Percentiles rank a stretch among this genome's conserved stretches.
These are phyloP conservation scores for Tyrophagus putrescentiae DNA, from an alignment of 1,140 invertebrate species.

Conservation along the genomic window DNA sequence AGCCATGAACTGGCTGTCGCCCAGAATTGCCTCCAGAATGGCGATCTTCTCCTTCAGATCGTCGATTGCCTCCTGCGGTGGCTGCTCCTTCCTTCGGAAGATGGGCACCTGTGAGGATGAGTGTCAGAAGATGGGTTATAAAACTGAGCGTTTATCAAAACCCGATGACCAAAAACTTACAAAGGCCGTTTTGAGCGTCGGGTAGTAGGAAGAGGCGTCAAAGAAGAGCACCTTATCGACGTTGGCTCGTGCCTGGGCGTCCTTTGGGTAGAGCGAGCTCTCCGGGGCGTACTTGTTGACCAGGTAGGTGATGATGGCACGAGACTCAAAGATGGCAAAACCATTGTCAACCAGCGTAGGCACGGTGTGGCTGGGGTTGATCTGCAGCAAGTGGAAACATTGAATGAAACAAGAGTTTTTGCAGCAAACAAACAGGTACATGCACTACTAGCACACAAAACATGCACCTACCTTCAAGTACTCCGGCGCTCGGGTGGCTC, in stretches of 20 bases:
- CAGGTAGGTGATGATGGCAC: slow-evolving; percentile 25
- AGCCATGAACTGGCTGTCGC: slow-evolving; percentile 31
- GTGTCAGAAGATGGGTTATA: neutral
- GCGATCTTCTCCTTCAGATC: neutral
- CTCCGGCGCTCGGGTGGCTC: slow-evolving; percentile 1
- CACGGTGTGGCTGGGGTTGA: slow-evolving; percentile 52
- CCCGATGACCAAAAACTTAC: neutral
- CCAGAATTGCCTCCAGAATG: neutral
- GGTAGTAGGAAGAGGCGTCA: slow-evolving; percentile 36
- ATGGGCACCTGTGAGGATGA: neutral
- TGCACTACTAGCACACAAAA: no score
- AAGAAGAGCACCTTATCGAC: slow-evolving; percentile 58
- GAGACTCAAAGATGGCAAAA: slow-evolving; percentile 44
- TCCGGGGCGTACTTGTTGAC: slow-evolving; percentile 42
- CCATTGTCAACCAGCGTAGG: slow-evolving; percentile 50
- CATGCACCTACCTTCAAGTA: no score
- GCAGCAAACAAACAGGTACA: no score
- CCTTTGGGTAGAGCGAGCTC: slow-evolving; percentile 50
- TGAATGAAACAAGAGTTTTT: no score
- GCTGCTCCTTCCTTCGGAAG: neutral
- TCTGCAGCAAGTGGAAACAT: no score
- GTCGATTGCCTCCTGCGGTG: slow-evolving; percentile 2
- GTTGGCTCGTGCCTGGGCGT: slow-evolving; percentile 47
- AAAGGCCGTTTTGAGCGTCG: slow-evolving; percentile 30
- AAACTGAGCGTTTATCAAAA: neutral